Evolutionary conservation across 2,113 vertebrate species (phyloP), one percentile per base, ranked within the genome.

Genomic region (Mormyrus lacerda): DNA sequence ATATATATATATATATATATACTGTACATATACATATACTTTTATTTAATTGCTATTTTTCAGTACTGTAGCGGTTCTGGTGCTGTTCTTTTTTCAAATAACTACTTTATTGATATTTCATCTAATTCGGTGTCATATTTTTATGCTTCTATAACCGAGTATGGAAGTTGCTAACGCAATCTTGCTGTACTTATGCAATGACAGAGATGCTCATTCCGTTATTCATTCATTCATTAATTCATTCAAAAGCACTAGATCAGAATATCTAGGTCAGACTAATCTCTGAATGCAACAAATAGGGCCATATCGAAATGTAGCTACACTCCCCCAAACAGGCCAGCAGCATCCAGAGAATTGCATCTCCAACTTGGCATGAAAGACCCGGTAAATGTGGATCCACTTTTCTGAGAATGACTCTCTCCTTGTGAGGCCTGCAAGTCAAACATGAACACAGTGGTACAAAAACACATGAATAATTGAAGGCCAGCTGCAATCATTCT

Each of bases 391-490:
- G 86, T 85, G 27, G 87, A 47, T 89, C 82, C 58, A 88, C 87
- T 88, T 91, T 88, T 39, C 87, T 65, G 11, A 31, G 45, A 21
- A 79, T 39, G 69, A 39, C 61, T 10, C 53, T 47, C 48, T 87
- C 87, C 39, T 61, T 88, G n/a, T 65, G 69, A 50, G n/a, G 65
- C 61, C 65, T 73, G 65, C 65, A 88, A 50, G 42, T 47, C n/a
- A 19, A 27, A 44, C 24, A 50, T 31, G 53, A 69, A 53, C 50
- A 24, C 69, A 89, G 35, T 3, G 51, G 65, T 76, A 58, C 90
- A 90, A 89, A 93, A 88, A 69, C 45, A 21, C 87, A 93, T 95
- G 89, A 94, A 95, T 95, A 93, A 95, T 95, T 94, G 91, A 95
- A 94, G 48, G 45, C 61, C 89, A 65, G 89, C 89, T 87, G 69